Conservation (phyloP, 2,797 vertebrate species). For the Lacerta bilineata region DNA sequence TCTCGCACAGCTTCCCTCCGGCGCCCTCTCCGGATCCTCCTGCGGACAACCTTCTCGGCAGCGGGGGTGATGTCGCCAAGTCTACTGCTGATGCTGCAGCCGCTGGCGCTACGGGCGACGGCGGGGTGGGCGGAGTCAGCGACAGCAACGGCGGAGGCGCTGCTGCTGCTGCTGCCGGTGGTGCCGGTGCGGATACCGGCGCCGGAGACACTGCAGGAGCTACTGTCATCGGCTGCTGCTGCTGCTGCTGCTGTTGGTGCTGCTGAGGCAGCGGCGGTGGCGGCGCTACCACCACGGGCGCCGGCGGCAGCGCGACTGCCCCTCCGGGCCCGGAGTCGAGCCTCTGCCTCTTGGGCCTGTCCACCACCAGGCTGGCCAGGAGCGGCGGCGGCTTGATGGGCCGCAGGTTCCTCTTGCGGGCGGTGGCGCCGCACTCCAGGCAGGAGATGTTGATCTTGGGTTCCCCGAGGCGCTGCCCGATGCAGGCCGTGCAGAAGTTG, state of each 20-base stretch:
- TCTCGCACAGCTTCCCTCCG: constrained; percentile 28
- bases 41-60: not conserved
- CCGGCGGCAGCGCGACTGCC: not conserved
- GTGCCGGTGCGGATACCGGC: not conserved
- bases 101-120: not conserved
- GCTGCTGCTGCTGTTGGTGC: not conserved
- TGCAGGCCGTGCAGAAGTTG: constrained; percentile 50
- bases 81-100: not conserved
- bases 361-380: constrained; percentile 13
- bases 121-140: not conserved
- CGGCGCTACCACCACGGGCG: not conserved
- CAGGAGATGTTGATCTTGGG: constrained; percentile 49
- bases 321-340: not conserved
- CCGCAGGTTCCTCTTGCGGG: constrained; percentile 38
- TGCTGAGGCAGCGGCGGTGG: not conserved
- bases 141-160: not conserved
- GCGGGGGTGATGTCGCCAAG: not conserved
- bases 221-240: not conserved
- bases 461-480: constrained; percentile 39
- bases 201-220: not conserved
- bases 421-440: constrained; percentile 43
- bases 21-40: not conserved
- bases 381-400: constrained; percentile 41
- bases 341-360: constrained; percentile 37
- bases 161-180: not conserved